Evolutionary conservation across 2,888 invertebrate genomes (phyloP).

Genomic region (Dinocampus coccinellae): DNA sequence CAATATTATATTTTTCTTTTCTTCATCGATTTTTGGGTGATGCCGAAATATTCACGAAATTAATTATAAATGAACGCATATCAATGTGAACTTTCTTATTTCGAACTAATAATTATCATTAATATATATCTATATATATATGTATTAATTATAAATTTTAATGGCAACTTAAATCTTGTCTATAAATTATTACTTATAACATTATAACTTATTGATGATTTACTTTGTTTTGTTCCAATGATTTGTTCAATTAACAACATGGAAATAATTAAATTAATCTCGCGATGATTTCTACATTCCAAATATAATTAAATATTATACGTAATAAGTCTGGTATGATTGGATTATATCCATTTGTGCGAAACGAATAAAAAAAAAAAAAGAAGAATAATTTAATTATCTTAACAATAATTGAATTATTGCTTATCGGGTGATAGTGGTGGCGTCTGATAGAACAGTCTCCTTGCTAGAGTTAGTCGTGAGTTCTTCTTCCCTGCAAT

Average conservation of each 20-base stretch:
- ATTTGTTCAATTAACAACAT: too few species aligned
- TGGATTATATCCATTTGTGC: too few species aligned
- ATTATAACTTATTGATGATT: too few species aligned
- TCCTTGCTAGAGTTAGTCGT: constrained; percentile 68
- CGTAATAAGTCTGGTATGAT: neutral
- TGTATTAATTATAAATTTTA: too few species aligned
- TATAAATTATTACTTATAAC: too few species aligned
- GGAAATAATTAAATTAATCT: neutral
- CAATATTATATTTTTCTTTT: constrained; percentile 41
- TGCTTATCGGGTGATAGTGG: constrained; percentile 65
- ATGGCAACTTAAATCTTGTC: too few species aligned
- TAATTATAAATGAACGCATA: constrained; percentile 21
- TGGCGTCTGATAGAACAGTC: constrained; percentile 67
- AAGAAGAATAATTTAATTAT: neutral
- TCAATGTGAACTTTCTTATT: too few species aligned
- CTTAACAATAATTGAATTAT: constrained; percentile 46
- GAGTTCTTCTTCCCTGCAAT: constrained; percentile 68
- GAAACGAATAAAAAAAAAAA: neutral
- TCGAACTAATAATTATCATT: too few species aligned
- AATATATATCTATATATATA: neutral
- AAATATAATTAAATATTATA: neutral
- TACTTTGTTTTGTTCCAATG: too few species aligned
- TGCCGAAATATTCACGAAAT: constrained; percentile 60
- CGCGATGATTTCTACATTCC: neutral
- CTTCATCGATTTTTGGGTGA: too few species aligned